Evolutionary conservation across 1,140 invertebrate genomes (phyloP).

Genomic region (Delia radicum): DNA sequence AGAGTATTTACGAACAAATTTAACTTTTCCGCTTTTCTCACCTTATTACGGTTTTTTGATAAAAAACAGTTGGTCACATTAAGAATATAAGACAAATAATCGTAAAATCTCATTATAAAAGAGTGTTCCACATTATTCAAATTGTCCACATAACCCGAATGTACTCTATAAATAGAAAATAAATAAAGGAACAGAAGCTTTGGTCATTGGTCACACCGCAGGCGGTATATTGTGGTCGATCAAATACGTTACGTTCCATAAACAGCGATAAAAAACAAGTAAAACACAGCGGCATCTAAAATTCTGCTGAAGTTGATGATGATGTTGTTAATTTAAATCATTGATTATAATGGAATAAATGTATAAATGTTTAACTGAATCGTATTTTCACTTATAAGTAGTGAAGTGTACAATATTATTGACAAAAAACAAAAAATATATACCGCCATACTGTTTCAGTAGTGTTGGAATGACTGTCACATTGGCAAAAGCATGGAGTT

Average conservation of each 20-base stretch:
- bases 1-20: no score
- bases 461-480: background rate
- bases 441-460: background rate
- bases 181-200: background rate
- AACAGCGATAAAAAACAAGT: background rate
- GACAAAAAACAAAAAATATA: background rate
- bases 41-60: no score
- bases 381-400: no score
- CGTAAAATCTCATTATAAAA: no score
- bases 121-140: no score
- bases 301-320: background rate
- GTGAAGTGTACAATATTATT: background rate
- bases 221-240: background rate
- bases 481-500: background rate
- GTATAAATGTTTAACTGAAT: background rate
- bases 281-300: background rate
- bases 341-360: background rate
- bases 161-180: no score
- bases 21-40: no score
- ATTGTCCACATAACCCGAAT: no score
- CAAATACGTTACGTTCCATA: background rate
- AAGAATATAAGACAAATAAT: no score
- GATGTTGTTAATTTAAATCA: background rate
- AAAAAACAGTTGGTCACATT: no score
- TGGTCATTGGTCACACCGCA: constrained; percentile 12